Evolutionary conservation across 2,888 invertebrate species (phyloP), one percentile per base, ranked within the genome.

Genomic region (Apeira syringaria): DNA sequence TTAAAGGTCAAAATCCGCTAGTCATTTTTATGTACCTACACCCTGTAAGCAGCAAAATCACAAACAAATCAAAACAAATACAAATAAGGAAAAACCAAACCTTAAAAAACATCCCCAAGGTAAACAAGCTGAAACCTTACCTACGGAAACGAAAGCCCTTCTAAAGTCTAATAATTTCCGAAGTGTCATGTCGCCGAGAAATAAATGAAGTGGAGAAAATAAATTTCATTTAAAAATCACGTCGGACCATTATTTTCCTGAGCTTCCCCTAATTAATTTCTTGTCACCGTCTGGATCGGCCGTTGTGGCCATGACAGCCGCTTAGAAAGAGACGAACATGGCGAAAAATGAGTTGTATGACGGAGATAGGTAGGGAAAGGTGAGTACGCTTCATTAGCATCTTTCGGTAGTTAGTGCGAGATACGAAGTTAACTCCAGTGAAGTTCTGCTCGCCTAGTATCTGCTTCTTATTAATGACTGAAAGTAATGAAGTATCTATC

Each of bases 141-240:
- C 74, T 70, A 72, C 62, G 65, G 68, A 60, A 70, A 68, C 58
- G 61, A 59, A 73, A 74, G 61, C 76, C 74, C 73, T 67, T 68
- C 66, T 66, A 66, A 78, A 80, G 80, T 81, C 77, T 84, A 80
- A 86, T 85, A 84, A 86, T 87, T 87, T 84, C 84, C 81, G 74
- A 83, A 82, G 85, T 83, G 88, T 87, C 87, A 86, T 85, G 87
- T 86, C 79, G 76, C 76, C 74, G 68, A 65, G 78, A 80, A 86
- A 86, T 85, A 87, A 87, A 87, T 88, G 88, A 87, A 87, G 78
- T 83, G 86, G 63, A 84, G 85, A 82, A 85, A 86, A 85, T 86
- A 84, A 86, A 87, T 87, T 87, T 83, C 82, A 83, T 88, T 86
- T 86, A 88, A 88, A 88, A 88, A 88, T 87, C 87, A 85, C 83